phyloP scores from a whole-genome alignment of 2,797 vertebrate genomes.

The Nyctalus aviator region DNA sequence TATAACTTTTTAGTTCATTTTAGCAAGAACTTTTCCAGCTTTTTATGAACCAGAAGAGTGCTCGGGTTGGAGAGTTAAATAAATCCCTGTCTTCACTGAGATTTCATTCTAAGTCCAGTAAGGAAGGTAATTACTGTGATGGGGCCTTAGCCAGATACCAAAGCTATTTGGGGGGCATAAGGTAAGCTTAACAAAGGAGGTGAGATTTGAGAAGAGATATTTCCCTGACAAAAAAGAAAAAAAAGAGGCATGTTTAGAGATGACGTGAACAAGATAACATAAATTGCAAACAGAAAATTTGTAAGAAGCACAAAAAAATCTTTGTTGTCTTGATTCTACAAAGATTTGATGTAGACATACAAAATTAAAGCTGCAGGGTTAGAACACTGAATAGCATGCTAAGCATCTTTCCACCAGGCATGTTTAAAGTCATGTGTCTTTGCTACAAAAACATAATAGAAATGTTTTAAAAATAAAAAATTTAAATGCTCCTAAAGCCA shows the following conservation, averaged over 20 bases:
- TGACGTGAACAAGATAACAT: neutral
- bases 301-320: neutral
- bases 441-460: neutral
- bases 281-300: neutral
- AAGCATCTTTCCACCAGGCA: neutral
- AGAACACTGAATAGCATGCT: neutral
- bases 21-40: neutral
- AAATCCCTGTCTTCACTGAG: too few relatives aligned
- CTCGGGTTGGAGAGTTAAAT: neutral
- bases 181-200: neutral
- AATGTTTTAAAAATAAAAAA: neutral
- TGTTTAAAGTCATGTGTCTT: neutral
- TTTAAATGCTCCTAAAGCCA: neutral
- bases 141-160: neutral
- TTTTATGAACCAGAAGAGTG: neutral
- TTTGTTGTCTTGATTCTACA: constrained; percentile 10
- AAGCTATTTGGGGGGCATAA: neutral
- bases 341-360: neutral
- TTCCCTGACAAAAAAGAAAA: neutral
- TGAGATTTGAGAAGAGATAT: neutral
- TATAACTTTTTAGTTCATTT: neutral
- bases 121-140: neutral
- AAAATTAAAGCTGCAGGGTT: neutral
- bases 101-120: neutral
- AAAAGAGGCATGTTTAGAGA: neutral